Base-by-base conservation (phyloP, 1,140 invertebrate species). In the Drosophila paulistorum region DNA sequence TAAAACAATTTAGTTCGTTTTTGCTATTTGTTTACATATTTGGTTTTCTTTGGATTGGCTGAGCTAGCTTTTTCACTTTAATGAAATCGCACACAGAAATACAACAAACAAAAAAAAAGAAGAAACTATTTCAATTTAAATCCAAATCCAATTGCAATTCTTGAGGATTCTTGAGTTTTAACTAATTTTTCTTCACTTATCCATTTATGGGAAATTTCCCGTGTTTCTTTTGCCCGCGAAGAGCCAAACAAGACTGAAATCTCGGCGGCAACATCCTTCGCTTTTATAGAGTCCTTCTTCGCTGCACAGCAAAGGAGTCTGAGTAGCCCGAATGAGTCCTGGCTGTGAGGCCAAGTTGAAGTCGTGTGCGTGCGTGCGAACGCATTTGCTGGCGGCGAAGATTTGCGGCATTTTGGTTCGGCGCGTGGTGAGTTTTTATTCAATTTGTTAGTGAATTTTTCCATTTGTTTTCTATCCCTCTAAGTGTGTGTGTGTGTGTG, bases 211-310 rank as follows among this genome's bases (percentile, higher is more conserved):
- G 11, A 23, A 17, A 23, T 14, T 33, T 14, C n/a, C 13, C 13
- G 23, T 26, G 65, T 65, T 51, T 35, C 17, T 39, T 57, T 48
- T 63, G 51, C 66, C 39, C 33, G 37, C 48, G 51, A 72, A 69
- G 59, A 70, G 71, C 68, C 72, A 65, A 10, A 65, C 33, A 33
- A 61, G 77, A 90, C 86, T 90, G 68, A 90, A 81, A 78, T 83
- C 74, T 77, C 77, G 48, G 59, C 6, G 30, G 17, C 39, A 67
- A 51, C 48, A 60, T 41, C 65, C 65, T 57, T 17, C 23, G 82
- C 87, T 90, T 90, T 90, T 90, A 90, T 90, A 90, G 75, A 90
- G 75, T 61, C 66, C 17, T 51, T 14, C 45, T 7, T 7, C 30
- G 30, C 30, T 30, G 10, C 45, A 37, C 10, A 10, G 35, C 30